Evolutionary conservation across 2,888 invertebrate genomes (phyloP).

Genomic region (Cylindroiulus punctatus): DNA sequence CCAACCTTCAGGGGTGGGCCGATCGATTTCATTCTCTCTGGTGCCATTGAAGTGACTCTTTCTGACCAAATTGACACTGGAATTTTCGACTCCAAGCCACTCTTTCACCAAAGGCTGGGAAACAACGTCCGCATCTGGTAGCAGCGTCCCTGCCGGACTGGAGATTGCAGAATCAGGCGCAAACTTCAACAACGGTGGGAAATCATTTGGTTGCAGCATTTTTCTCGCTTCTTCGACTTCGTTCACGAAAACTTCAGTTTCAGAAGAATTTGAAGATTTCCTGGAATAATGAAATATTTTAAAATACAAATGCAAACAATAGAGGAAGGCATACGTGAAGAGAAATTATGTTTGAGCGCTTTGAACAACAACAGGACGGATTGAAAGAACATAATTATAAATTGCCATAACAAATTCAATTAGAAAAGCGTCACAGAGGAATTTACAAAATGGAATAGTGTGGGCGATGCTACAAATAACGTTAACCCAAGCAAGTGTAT

Average conservation of each 20-base stretch:
- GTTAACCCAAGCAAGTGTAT: too few relatives aligned
- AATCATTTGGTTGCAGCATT: background rate
- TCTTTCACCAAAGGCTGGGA: background rate
- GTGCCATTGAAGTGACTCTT: background rate
- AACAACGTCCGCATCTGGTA: background rate
- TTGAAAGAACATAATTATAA: too few relatives aligned
- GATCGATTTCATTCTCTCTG: background rate
- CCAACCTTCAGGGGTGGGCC: background rate
- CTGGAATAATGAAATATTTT: background rate
- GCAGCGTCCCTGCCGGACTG: background rate
- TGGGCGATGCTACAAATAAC: too few relatives aligned
- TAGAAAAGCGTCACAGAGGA: too few relatives aligned
- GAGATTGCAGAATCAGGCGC: background rate
- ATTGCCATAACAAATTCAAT: too few relatives aligned
- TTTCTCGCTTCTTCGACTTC: background rate
- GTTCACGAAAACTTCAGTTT: background rate
- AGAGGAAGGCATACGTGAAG: too few relatives aligned
- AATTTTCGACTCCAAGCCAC: background rate
- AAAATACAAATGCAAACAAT: background rate
- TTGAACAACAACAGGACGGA: too few relatives aligned
- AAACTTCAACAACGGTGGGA: background rate
- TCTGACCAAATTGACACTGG: background rate
- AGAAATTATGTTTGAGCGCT: too few relatives aligned
- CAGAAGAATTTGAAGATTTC: background rate
- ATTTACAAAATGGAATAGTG: too few relatives aligned